These are phyloP conservation scores for Trissolcus brochymenae DNA, from an alignment of 2,888 invertebrate genomes.

Conservation along the genomic window DNA sequence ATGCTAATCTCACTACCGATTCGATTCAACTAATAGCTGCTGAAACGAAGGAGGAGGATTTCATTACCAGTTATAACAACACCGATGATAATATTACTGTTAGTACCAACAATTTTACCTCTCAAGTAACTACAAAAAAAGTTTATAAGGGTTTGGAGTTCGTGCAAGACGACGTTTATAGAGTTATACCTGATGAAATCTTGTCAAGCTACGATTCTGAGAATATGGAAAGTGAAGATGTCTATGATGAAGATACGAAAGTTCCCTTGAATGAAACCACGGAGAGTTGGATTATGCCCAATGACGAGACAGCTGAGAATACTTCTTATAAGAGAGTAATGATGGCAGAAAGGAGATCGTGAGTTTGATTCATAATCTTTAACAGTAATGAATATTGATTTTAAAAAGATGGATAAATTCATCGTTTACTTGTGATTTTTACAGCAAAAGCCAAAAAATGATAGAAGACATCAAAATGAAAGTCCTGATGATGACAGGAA, in stretches of 20 bases:
- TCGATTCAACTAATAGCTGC: slow-evolving; percentile 37
- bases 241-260: slow-evolving; percentile 63
- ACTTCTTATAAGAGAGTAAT: slow-evolving; percentile 66
- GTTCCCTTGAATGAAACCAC: slow-evolving; percentile 48
- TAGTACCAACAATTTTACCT: slow-evolving; percentile 13
- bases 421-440: slow-evolving; percentile 55
- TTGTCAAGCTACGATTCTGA: slow-evolving; percentile 65
- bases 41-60: neutral
- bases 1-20: slow-evolving; percentile 11
- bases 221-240: slow-evolving; percentile 61
- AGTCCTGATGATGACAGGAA: slow-evolving; percentile 70
- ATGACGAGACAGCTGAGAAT: slow-evolving; percentile 49
- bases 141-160: slow-evolving; percentile 73
- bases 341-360: slow-evolving; percentile 69
- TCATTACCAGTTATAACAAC: slow-evolving; percentile 27
- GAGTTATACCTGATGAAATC: slow-evolving; percentile 69
- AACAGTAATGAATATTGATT: neutral
- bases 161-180: slow-evolving; percentile 73
- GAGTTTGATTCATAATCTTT: slow-evolving; percentile 58
- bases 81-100: slow-evolving; percentile 24
- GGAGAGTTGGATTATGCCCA: slow-evolving; percentile 39
- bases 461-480: slow-evolving; percentile 73
- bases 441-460: slow-evolving; percentile 71
- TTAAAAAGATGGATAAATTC: slow-evolving; percentile 21
- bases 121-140: slow-evolving; percentile 34